Percentiles rank a stretch among this genome's conserved stretches.
Evolutionary conservation across 2,797 vertebrate genomes (phyloP).

Genomic region (Benthosema pterotum): DNA sequence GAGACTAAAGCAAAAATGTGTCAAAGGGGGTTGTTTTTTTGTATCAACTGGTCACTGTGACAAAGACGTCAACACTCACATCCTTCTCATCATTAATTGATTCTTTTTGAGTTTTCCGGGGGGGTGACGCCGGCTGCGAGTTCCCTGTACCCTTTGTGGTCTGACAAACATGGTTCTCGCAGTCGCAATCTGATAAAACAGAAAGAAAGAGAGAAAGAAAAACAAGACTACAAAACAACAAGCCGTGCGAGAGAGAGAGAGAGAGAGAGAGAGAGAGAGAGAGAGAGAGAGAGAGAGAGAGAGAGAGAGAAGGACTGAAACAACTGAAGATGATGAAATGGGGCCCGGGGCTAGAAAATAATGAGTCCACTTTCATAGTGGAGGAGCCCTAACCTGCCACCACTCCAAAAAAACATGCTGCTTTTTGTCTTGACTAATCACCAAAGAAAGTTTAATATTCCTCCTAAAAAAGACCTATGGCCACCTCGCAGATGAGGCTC

Average conservation of each 20-base stretch:
- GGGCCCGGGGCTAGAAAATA: slow-evolving; percentile 87
- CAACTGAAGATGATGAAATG: slow-evolving; percentile 84
- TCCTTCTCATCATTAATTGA: slow-evolving; percentile 86
- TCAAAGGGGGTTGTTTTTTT: slow-evolving; percentile 79
- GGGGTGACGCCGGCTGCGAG: slow-evolving; percentile 83
- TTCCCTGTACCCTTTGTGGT: slow-evolving; percentile 35
- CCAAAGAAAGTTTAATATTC: slow-evolving; percentile 83
- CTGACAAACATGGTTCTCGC: slow-evolving; percentile 41
- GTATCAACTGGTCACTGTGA: slow-evolving; percentile 79
- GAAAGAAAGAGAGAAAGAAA: not conserved
- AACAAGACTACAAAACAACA: slow-evolving; percentile 55
- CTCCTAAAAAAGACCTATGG: slow-evolving; percentile 85
- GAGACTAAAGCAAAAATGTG: slow-evolving; percentile 73
- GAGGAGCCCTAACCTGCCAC: slow-evolving; percentile 86
- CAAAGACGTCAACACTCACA: slow-evolving; percentile 80
- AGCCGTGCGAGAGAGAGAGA: too few species aligned
- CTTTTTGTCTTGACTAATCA: slow-evolving; percentile 88
- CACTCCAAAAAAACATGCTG: slow-evolving; percentile 85
- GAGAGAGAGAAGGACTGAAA: slow-evolving; percentile 80
- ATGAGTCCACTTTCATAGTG: slow-evolving; percentile 88
- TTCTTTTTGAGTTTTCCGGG: slow-evolving; percentile 79
- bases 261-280: too few species aligned
- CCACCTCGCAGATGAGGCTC: slow-evolving; percentile 79
- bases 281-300: too few species aligned
- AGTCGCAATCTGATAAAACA: slow-evolving; percentile 12